Evolutionary conservation across 2,797 vertebrate genomes (phyloP).

Genomic region (Hoplostethus atlanticus): DNA sequence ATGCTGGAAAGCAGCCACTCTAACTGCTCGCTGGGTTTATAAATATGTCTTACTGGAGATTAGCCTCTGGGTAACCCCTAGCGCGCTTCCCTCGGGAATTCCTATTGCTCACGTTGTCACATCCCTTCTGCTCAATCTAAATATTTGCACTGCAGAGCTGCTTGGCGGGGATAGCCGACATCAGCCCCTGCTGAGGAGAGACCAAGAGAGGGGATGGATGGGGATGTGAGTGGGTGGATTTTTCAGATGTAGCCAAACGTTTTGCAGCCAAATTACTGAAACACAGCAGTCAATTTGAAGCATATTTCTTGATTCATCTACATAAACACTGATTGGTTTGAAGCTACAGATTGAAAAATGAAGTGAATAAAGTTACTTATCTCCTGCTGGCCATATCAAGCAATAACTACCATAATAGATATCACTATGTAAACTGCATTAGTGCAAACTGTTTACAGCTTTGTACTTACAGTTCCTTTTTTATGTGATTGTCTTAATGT

Average conservation of each 20-base stretch:
- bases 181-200: conserved; percentile 34
- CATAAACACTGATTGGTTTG: conserved; percentile 15
- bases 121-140: conserved; percentile 66
- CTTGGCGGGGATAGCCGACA: conserved; percentile 45
- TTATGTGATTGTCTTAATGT: too few relatives aligned
- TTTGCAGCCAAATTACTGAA: conserved; percentile 30
- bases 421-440: too few relatives aligned
- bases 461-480: too few relatives aligned
- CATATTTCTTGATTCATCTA: conserved; percentile 25
- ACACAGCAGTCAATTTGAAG: conserved; percentile 7
- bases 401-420: too few relatives aligned
- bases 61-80: conserved; percentile 61
- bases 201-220: conserved; percentile 20
- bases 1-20: conserved; percentile 59
- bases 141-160: conserved; percentile 69
- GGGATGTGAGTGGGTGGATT: conserved; percentile 26
- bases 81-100: conserved; percentile 52
- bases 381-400: background rate
- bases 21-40: conserved; percentile 65
- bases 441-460: too few relatives aligned
- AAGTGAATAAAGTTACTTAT: background rate
- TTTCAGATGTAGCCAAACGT: conserved; percentile 2
- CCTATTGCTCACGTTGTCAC: conserved; percentile 64
- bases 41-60: conserved; percentile 73
- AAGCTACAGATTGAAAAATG: background rate